phyloP scores from a whole-genome alignment of 2,113 vertebrate species.

The Pyrgilauda ruficollis region DNA sequence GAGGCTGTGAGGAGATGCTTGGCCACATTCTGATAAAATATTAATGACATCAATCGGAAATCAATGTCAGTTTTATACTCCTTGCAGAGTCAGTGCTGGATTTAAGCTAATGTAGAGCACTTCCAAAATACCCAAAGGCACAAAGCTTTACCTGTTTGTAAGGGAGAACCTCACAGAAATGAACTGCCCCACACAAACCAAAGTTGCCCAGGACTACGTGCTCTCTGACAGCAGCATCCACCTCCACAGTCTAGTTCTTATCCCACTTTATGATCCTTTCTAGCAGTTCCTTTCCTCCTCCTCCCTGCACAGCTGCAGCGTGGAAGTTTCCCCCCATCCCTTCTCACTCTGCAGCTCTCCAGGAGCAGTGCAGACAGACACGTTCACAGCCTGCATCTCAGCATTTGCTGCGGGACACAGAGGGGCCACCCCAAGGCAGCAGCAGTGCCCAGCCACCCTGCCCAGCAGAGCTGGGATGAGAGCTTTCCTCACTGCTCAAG shows the following conservation, averaged over 20 bases:
- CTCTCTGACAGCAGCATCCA: neutral
- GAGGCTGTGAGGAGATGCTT: neutral
- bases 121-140: neutral
- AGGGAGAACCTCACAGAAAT: neutral
- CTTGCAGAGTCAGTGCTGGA: neutral
- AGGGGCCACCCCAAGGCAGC: neutral
- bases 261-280: neutral
- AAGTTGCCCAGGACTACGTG: rapidly evolving
- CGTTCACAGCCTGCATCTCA: neutral
- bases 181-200: neutral
- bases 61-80: neutral
- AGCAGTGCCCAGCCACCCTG: rapidly evolving
- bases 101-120: neutral
- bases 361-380: rapidly evolving
- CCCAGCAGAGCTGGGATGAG: rapidly evolving
- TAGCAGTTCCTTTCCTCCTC: neutral
- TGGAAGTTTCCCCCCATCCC: neutral
- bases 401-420: rapidly evolving
- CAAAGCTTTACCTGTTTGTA: neutral
- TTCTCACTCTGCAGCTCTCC: neutral
- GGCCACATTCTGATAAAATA: neutral
- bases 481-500: neutral
- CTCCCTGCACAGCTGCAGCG: neutral
- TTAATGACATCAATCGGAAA: neutral
- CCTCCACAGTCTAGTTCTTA: no score